Evolutionary conservation across 2,113 vertebrate species (phyloP), one percentile per base, ranked within the genome.

Genomic region (Donacobius atricapilla): DNA sequence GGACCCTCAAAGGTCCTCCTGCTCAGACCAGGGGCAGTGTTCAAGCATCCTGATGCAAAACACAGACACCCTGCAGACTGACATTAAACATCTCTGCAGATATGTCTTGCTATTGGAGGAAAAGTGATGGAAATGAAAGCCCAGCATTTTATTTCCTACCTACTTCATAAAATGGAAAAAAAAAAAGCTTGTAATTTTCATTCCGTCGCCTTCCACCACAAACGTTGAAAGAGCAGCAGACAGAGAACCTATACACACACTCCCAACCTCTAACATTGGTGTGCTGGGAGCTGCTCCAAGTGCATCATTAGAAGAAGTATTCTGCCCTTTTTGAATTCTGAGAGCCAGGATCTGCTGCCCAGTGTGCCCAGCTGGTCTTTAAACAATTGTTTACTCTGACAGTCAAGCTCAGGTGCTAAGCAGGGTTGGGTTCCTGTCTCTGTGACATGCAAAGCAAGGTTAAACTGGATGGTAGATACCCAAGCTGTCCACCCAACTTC

Each of bases 1-100:
- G 30, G 44, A 71, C 33, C 28, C 58, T 65, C 15, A 39, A 28
- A 86, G 71, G 47, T 71, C 20, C n/a, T 93, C 28, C 60, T 89
- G 71, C 87, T 92, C 23, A 66, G 35, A 45, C 47, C 39, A 68
- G 21, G 58, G 42, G 83, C 50, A 33, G 56, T 2, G 1, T 64
- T 80, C 40, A 87, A 80, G 66, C 45, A 51, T 54, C 35, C 63
- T 73, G 75, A 84, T 90, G 64, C 16, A 86, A 92, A 93, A 91
- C 45, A 69, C 82, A 93, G 66, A 78, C 48, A 39, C 4, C 0
- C 39, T 73, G n/a, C 57, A 83, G 82, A 73, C 71, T 86, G 73
- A 78, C 72, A 81, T 93, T 89, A 94, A 92, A 87, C 44, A 90
- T 82, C 72, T 84, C 72, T 60, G 71, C 85, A 95, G 80, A 92